phyloP scores from a whole-genome alignment of 2,113 vertebrate genomes.

The Sinocyclocheilus maitianheensis region DNA sequence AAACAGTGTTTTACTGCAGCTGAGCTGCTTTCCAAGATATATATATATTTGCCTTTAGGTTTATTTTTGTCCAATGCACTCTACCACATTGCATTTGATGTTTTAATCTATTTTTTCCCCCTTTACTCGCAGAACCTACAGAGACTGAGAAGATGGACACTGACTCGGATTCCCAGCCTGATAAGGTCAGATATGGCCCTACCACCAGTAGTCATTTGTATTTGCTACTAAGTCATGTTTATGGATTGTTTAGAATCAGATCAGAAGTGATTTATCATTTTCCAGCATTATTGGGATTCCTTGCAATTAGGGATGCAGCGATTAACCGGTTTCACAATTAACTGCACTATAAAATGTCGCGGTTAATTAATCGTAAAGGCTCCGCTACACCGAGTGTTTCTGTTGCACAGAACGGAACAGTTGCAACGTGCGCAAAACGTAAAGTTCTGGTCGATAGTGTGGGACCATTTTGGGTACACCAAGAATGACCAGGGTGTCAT shows the following conservation, averaged over 20 bases:
- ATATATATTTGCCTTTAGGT: background rate
- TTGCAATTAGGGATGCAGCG: background rate
- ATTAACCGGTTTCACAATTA: too few species aligned
- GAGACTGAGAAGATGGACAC: constrained; percentile 94
- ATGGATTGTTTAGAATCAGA: background rate
- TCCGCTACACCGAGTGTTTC: too few species aligned
- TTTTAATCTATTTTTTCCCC: background rate
- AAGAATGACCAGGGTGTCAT: too few species aligned
- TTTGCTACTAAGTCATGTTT: background rate
- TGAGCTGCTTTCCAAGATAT: background rate
- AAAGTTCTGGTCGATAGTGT: too few species aligned
- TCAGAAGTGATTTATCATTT: background rate
- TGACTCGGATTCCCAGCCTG: constrained; percentile 83
- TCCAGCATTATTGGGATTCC: background rate
- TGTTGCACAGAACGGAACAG: too few species aligned
- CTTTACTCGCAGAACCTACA: constrained; percentile 70
- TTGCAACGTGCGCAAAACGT: too few species aligned
- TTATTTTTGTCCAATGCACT: background rate
- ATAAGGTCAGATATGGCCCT: constrained; percentile 79
- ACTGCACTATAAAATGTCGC: too few species aligned
- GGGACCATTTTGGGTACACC: too few species aligned
- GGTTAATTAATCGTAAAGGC: too few species aligned
- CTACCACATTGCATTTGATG: background rate
- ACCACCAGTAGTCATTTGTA: background rate
- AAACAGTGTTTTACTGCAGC: background rate